Conservation (phyloP, 2,888 invertebrate genomes). For the Operophtera brumata region DNA sequence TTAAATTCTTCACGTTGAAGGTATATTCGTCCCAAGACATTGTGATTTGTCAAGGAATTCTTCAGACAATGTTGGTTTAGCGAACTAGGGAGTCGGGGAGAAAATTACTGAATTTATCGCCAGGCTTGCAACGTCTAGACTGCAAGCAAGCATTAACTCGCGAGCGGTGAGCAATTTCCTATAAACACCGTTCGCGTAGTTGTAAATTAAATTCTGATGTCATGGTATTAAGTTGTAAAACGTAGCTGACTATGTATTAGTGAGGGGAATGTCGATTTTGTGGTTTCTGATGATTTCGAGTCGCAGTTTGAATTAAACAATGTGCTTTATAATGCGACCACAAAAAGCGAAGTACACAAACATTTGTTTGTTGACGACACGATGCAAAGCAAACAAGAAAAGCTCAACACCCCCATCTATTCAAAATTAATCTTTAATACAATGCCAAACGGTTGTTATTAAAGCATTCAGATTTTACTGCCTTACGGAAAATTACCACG, state of each 20-base stretch:
- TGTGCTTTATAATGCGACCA: constrained; percentile 23
- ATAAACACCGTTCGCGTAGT: constrained; percentile 54
- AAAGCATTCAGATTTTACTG: background rate
- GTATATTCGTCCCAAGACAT: constrained; percentile 51
- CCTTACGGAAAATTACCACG: background rate
- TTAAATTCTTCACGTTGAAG: constrained; percentile 62
- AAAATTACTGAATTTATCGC: constrained; percentile 47
- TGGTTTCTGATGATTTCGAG: constrained; percentile 42
- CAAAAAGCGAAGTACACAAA: constrained; percentile 1
- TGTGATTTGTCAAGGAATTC: constrained; percentile 20
- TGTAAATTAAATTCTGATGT: constrained; percentile 68
- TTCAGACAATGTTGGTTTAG: constrained; percentile 35
- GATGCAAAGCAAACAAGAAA: background rate
- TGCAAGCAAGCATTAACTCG: constrained; percentile 18
- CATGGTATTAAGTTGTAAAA: constrained; percentile 59
- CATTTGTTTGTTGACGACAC: constrained; percentile 6
- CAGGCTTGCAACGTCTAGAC: constrained; percentile 28
- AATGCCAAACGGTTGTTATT: background rate
- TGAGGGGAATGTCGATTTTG: constrained; percentile 36
- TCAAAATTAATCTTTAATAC: background rate
- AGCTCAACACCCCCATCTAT: background rate
- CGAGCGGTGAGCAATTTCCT: constrained; percentile 49
- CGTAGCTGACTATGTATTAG: constrained; percentile 42
- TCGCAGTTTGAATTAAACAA: constrained; percentile 29
- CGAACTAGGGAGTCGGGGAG: constrained; percentile 28